Percentiles rank a stretch among this genome's conserved stretches.
Conservation (phyloP, 2,888 invertebrate genomes). For the Nasonovia ribisnigri region DNA sequence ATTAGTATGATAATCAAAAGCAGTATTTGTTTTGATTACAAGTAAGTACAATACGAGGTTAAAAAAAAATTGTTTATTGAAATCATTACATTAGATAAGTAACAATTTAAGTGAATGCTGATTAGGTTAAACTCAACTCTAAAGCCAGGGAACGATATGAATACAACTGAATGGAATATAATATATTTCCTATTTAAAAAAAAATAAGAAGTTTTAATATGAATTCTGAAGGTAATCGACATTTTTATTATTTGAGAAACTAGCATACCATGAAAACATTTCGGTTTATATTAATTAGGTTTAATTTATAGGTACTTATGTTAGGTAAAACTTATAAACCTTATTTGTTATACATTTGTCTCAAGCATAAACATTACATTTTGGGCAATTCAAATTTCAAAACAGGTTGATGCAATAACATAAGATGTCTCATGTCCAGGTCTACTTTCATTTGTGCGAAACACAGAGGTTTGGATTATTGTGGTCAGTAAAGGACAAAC, state of each 20-base stretch:
- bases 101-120: neutral
- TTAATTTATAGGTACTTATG: too few species aligned
- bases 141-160: neutral
- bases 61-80: neutral
- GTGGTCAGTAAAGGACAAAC: neutral
- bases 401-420: neutral
- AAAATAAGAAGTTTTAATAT: neutral
- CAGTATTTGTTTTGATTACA: slow-evolving; percentile 3
- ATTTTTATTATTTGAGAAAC: neutral
- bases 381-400: neutral
- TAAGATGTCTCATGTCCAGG: neutral
- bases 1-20: slow-evolving; percentile 3
- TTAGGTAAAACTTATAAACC: neutral
- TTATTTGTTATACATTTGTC: neutral
- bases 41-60: neutral
- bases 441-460: neutral
- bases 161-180: neutral
- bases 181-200: neutral
- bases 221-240: slow-evolving; percentile 29
- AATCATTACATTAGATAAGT: neutral
- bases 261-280: neutral
- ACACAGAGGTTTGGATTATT: neutral
- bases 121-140: neutral
- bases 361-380: neutral
- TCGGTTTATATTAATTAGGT: neutral